phyloP scores from a whole-genome alignment of 2,888 invertebrate species.

The Sussaba pulchella region DNA sequence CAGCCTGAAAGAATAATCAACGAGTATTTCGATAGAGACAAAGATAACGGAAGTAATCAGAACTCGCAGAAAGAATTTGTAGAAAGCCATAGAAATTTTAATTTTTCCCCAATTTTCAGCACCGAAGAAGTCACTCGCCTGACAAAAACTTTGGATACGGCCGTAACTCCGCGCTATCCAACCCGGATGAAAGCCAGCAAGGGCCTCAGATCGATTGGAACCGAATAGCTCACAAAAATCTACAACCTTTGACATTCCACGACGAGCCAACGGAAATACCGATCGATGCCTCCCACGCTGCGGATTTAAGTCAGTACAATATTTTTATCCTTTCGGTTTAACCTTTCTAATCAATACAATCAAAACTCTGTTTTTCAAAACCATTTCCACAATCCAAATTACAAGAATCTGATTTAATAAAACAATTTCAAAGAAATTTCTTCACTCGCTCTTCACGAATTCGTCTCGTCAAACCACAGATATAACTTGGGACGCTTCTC shows the following conservation, averaged over 20 bases:
- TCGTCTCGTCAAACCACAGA: slow-evolving; percentile 63
- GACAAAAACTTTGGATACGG: slow-evolving; percentile 70
- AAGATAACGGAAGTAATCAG: too few species aligned
- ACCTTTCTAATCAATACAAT: too few species aligned
- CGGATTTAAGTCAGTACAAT: slow-evolving; percentile 76
- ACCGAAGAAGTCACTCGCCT: slow-evolving; percentile 65
- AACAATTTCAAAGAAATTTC: not conserved
- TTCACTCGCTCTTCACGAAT: not conserved
- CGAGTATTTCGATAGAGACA: too few species aligned
- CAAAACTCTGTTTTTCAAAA: slow-evolving; percentile 14
- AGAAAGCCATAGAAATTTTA: too few species aligned
- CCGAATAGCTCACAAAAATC: slow-evolving; percentile 62
- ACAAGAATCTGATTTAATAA: too few species aligned
- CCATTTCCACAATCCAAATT: not conserved
- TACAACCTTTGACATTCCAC: slow-evolving; percentile 36
- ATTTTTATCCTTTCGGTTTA: not conserved
- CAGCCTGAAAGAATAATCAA: too few species aligned
- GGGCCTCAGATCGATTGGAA: slow-evolving; percentile 68
- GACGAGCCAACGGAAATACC: slow-evolving; percentile 47
- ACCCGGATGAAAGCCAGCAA: slow-evolving; percentile 75
- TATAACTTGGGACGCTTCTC: slow-evolving; percentile 75
- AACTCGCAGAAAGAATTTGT: too few species aligned
- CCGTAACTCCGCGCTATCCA: slow-evolving; percentile 76
- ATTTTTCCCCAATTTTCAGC: slow-evolving; percentile 28
- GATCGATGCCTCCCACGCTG: slow-evolving; percentile 57